Base-by-base conservation (phyloP, 2,888 invertebrate species). In the Agrotis ipsilon region DNA sequence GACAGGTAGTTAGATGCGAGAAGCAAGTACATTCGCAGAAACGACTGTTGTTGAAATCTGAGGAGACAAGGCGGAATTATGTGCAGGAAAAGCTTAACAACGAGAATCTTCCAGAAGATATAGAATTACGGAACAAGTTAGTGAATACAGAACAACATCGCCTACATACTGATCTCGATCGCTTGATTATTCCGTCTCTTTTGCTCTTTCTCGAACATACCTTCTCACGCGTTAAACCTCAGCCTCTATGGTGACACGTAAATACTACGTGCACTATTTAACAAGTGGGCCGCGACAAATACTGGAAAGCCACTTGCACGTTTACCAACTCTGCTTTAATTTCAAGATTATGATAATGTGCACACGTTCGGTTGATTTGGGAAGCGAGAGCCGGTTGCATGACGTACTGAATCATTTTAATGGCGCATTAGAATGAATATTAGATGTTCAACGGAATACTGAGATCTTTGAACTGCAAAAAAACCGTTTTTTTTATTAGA, bases 221-320 rank as follows among this genome's bases (percentile, higher is more conserved):
- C 83, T 86, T 86, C 87, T 85, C 84, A 81, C 81, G 82, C 78
- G 77, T 78, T 78, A 81, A 84, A 83, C 86, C 81, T 88, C 81
- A 82, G 80, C 77, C 70, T 80, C 87, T 89, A 91, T 87, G 91
- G 91, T 91, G 93, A 92, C 93, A 92, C 92, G 91, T 93, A 91
- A 91, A 92, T 91, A 89, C 88, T 89, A 85, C 89, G 91, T 91
- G 93, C 93, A 91, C 94, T 90, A 92, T 91, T 93, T 92, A 87
- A 80, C 90, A 95, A 94, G 90, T 93, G 86, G 93, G 89, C 88
- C 94, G 88, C 85, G 84, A 86, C 88, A 86, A 88, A 89, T 87
- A 88, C 84, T 86, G 83, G 87, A 90, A 89, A 90, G 87, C 85
- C 82, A 82, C 82, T 80, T 76, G 82, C 74, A 84, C 77, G 83